Conservation (phyloP, 2,113 vertebrate genomes). For the Haliaeetus leucogaster region DNA sequence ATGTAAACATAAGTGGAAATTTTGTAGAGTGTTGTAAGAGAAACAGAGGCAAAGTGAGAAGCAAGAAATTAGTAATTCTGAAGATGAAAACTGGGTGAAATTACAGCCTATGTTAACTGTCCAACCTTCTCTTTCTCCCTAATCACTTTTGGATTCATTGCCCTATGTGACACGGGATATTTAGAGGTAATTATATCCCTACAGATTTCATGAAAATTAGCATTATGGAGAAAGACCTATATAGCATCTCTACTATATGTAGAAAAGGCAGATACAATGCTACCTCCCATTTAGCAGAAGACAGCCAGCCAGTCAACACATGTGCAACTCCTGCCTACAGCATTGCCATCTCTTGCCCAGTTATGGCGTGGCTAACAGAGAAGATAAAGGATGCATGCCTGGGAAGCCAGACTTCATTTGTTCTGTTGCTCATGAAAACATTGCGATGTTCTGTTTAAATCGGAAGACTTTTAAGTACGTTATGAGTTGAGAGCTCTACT, state of each 20-base stretch:
- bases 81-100: background rate
- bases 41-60: background rate
- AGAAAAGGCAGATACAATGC: background rate
- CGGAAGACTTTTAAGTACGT: background rate
- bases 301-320: background rate
- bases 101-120: background rate
- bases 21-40: background rate
- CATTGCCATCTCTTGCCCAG: background rate
- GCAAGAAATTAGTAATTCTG: background rate
- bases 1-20: background rate
- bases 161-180: background rate
- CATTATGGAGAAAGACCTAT: background rate
- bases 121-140: background rate
- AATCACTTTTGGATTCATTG: background rate
- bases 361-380: background rate
- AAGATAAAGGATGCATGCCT: background rate
- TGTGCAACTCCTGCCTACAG: background rate
- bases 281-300: background rate
- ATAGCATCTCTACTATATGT: background rate
- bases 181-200: conserved; percentile 13
- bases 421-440: background rate
- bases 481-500: background rate
- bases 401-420: background rate
- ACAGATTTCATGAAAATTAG: background rate
- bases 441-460: background rate